Base-by-base conservation (phyloP, 2,888 invertebrate genomes). In the Lasiommata megera region DNA sequence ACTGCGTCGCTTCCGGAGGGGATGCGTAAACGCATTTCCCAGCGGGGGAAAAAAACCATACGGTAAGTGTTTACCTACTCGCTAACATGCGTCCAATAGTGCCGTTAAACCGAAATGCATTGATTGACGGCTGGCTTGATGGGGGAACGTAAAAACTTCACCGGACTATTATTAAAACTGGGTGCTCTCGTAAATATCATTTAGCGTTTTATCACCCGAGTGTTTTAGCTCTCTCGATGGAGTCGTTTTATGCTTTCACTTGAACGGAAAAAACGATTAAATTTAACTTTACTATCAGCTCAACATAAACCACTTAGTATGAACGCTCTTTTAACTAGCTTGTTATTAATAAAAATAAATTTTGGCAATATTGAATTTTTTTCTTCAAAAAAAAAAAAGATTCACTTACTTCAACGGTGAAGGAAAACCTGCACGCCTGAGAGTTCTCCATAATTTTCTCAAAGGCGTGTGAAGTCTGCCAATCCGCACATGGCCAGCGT, bases 61-160 rank as follows among this genome's bases (percentile, higher is more conserved):
- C 5, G 46, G 54, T 38, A 47, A 58, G 44, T 58, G 51, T 40
- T 38, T 61, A 53, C 34, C 34, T 31, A 5, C 29, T 18, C 44
- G 60, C 60, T 64, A 71, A 64, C 69, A 71, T 77, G 73, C 74
- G 72, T 77, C 80, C 71, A 65, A 69, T 63, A 62, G 67, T 67
- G 75, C 72, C 67, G 70, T 81, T 76, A 80, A 78, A 71, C 71
- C 70, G 65, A 79, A 82, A 76, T 76, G 74, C 70, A 80, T 72
- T 79, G 79, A 80, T 79, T 82, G 83, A 82, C 73, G 72, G 72
- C 77, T 78, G 72, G 72, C 77, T 78, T 73, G 69, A 77, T 74
- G 65, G 71, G 69, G 63, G 69, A 67, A 72, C 61, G 75, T 82
- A 81, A 82, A 82, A 78, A 78, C 80, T 73, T 78, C 74, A 63